These are phyloP conservation scores for Silurus asotus DNA, from an alignment of 2,113 vertebrate genomes.

Conservation along the genomic window DNA sequence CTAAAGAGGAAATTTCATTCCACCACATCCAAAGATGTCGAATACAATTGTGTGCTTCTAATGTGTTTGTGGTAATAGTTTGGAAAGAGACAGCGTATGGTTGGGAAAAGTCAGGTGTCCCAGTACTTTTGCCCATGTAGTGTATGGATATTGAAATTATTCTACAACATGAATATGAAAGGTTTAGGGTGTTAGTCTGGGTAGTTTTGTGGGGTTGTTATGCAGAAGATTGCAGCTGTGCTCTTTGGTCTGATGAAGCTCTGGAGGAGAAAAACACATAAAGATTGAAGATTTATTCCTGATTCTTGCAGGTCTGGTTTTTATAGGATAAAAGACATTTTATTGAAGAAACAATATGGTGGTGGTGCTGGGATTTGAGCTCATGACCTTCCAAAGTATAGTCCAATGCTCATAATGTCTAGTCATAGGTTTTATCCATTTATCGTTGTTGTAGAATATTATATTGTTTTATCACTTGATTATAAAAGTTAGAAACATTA, in stretches of 20 bases:
- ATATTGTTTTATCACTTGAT: neutral
- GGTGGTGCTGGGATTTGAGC: neutral
- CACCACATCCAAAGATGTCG: no score
- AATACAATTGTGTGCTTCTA: no score
- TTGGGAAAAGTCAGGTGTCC: no score
- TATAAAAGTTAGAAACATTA: neutral
- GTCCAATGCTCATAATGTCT: neutral
- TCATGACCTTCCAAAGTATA: no score
- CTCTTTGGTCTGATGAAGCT: constrained; percentile 23
- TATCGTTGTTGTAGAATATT: neutral
- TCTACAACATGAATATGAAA: neutral
- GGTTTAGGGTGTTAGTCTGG: neutral
- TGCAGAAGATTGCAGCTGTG: constrained; percentile 22
- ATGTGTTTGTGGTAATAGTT: no score
- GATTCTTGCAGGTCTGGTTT: neutral
- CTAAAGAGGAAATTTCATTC: no score
- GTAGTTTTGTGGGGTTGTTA: neutral
- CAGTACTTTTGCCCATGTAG: no score
- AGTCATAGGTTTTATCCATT: neutral
- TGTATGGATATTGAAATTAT: neutral
- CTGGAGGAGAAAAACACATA: neutral
- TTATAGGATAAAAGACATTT: neutral
- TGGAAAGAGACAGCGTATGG: no score
- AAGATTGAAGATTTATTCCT: neutral
- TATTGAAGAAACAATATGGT: neutral